These are phyloP conservation scores for Leptopilina syphax DNA, from an alignment of 2,888 invertebrate species.

Conservation along the genomic window DNA sequence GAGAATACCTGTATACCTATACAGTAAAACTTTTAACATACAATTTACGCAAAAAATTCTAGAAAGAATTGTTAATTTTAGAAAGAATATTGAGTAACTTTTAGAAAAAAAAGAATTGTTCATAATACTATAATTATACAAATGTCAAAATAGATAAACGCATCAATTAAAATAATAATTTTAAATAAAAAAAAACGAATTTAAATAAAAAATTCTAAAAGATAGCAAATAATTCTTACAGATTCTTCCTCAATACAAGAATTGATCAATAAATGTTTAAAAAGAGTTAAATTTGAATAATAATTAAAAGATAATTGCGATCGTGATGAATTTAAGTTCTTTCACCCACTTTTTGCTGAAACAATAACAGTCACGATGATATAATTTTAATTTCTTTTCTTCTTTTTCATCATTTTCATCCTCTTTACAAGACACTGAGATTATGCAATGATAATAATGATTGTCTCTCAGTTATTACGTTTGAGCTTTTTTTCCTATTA, in stretches of 20 bases:
- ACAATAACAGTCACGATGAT: background rate
- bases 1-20: no score
- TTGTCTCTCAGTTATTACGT: background rate
- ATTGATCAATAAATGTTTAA: background rate
- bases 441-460: constrained; percentile 7
- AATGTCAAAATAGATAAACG: no score
- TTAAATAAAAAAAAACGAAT: no score
- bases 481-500: background rate
- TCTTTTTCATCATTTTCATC: background rate
- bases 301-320: background rate
- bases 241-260: no score
- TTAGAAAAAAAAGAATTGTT: no score
- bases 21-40: no score
- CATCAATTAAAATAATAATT: no score
- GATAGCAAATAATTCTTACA: background rate
- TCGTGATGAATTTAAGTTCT: background rate
- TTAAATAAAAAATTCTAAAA: no score
- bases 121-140: no score
- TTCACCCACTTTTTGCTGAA: constrained; percentile 1
- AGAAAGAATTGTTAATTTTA: no score
- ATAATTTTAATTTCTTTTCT: background rate
- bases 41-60: no score
- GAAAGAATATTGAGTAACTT: no score
- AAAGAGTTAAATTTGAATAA: background rate
- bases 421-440: background rate